phyloP scores from a whole-genome alignment of 2,888 invertebrate species.

The Muschampia plurimacula region DNA sequence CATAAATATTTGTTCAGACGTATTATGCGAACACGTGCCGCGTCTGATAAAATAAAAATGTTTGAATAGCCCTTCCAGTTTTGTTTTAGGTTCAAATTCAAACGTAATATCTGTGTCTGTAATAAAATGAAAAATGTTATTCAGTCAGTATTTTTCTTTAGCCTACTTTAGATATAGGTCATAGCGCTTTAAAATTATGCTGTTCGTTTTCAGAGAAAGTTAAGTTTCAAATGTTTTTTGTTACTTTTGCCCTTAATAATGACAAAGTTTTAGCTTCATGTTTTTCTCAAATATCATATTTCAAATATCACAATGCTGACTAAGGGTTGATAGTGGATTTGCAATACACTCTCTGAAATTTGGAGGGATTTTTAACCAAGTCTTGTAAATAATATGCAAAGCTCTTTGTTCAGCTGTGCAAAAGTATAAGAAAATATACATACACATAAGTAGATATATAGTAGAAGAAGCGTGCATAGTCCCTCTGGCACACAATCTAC shows the following conservation, averaged over 20 bases:
- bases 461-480: too few relatives aligned
- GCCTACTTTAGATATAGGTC: background rate
- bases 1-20: constrained; percentile 54
- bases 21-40: constrained; percentile 48
- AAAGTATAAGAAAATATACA: too few relatives aligned
- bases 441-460: too few relatives aligned
- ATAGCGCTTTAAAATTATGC: background rate
- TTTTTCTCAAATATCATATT: background rate
- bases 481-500: too few relatives aligned
- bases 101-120: constrained; percentile 4
- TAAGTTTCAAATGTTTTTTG: background rate
- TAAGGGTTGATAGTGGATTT: too few relatives aligned
- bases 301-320: too few relatives aligned
- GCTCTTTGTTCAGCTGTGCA: too few relatives aligned
- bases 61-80: constrained; percentile 18
- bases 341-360: too few relatives aligned
- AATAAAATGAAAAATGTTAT: constrained; percentile 28
- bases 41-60: constrained; percentile 25
- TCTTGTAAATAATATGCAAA: too few relatives aligned
- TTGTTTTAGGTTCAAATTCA: constrained; percentile 18
- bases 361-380: too few relatives aligned
- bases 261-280: background rate
- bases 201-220: background rate
- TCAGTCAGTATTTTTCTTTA: constrained; percentile 2
- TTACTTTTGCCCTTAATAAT: background rate